A percentile compares a stretch with the other conserved stretches of the same genome.
These are phyloP conservation scores for Caenorhabditis remanei DNA, from an alignment of 1,140 invertebrate genomes.

Conservation along the genomic window DNA sequence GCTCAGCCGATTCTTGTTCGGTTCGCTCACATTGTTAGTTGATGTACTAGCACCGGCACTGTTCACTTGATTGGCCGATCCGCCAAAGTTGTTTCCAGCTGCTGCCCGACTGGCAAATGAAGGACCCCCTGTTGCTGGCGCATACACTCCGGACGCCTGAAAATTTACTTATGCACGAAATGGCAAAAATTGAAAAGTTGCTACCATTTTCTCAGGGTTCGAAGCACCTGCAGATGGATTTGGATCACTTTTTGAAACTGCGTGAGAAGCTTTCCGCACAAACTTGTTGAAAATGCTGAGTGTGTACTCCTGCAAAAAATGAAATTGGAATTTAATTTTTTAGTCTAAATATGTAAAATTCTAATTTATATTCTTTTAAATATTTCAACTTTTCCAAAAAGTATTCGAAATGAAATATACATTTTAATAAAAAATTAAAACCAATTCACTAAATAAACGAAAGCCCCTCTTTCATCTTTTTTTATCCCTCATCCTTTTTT, in stretches of 20 bases:
- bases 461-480: background rate
- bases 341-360: background rate
- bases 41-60: constrained; percentile 11
- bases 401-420: background rate
- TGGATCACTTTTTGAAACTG: constrained; percentile 57
- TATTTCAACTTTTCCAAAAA: background rate
- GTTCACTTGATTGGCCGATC: constrained; percentile 48
- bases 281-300: constrained; percentile 62
- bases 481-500: background rate
- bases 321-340: background rate
- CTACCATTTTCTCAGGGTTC: constrained; percentile 21
- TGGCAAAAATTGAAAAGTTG: no score
- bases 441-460: constrained; percentile 1
- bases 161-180: background rate
- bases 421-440: background rate
- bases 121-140: constrained; percentile 12
- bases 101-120: constrained; percentile 26
- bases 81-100: constrained; percentile 19
- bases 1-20: constrained; percentile 49
- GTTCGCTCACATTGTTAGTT: constrained; percentile 51
- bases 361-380: background rate
- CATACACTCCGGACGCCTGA: constrained; percentile 29
- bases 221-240: background rate
- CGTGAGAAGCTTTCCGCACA: constrained; percentile 62
- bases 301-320: constrained; percentile 58